Conservation (phyloP, 2,888 invertebrate species). For the Caenorhabditis sp. region DNA sequence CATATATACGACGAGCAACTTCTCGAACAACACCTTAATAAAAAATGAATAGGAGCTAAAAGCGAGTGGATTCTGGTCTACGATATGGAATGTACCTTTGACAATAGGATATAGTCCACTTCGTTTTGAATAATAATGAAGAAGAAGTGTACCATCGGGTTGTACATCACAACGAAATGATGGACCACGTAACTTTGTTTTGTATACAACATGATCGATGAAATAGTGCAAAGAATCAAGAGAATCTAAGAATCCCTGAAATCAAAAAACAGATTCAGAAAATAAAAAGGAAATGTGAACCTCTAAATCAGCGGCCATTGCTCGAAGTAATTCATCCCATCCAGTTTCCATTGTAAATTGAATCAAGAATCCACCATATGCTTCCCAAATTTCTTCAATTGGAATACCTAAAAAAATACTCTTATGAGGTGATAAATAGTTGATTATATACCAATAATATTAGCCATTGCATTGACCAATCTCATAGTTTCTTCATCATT, state of each 20-base stretch:
- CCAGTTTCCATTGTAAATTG: slow-evolving; percentile 71
- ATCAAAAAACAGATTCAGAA: too few species aligned
- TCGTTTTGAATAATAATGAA: slow-evolving; percentile 95
- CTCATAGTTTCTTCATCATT: slow-evolving; percentile 68
- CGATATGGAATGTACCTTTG: slow-evolving; percentile 80
- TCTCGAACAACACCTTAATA: slow-evolving; percentile 85
- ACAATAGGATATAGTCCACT: slow-evolving; percentile 93
- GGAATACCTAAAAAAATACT: too few species aligned
- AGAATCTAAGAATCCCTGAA: slow-evolving; percentile 87
- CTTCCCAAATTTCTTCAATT: slow-evolving; percentile 70
- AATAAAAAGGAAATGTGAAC: too few species aligned
- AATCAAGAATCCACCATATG: slow-evolving; percentile 70
- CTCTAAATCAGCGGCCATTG: slow-evolving; percentile 68
- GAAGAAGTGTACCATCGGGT: slow-evolving; percentile 76
- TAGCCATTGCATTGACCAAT: slow-evolving; percentile 66
- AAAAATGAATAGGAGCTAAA: too few species aligned
- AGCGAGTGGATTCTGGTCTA: too few species aligned
- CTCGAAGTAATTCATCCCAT: slow-evolving; percentile 69
- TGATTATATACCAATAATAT: slow-evolving; percentile 66
- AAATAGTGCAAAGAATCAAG: slow-evolving; percentile 85
- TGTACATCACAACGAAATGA: slow-evolving; percentile 65
- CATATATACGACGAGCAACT: slow-evolving; percentile 90
- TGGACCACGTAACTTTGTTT: slow-evolving; percentile 67
- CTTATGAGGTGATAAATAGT: too few species aligned
- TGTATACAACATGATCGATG: slow-evolving; percentile 69